Evolutionary conservation across 2,888 invertebrate genomes (phyloP), one percentile per base, ranked within the genome.

Genomic region (Microdon myrmicae): DNA sequence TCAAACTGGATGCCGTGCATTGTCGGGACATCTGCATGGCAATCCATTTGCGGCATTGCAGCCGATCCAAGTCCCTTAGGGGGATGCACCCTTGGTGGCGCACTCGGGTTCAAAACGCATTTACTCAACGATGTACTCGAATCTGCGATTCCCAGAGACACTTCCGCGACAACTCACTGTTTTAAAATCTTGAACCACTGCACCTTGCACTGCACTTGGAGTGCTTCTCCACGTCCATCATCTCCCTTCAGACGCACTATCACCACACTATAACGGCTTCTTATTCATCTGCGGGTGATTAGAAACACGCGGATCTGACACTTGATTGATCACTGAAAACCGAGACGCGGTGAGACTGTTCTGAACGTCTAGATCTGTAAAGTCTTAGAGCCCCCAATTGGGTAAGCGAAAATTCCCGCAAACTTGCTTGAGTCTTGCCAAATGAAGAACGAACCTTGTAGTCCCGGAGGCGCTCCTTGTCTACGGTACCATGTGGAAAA

Each of bases 271-370:
- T 31, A 43, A 26, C 35, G 54, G 37, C 31, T 39, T 34, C 38
- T 41, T 37, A 43, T 41, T 48, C 32, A 48, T 16, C 37, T 23
- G 13, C 54, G 32, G 23, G 26, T 64, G 64, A 47, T 28, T 51
- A 47, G 34, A 53, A 51, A 39, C 64, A 56, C 47, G 39, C 37
- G 47, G 47, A 45, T 28, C 47, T 43, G 64, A 58, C 64, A 64
- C 41, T 64, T 64, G 64, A 64, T 64, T 64, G 64, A 64, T 64
- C 47, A 64, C 64, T 58, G 51, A 58, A 58, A 58, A n/a, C 47
- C 47, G 47, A 56, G 64, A 31, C 64, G 58, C 58, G 58, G 51
- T 51, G 51, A 41, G n/a, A n/a, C n/a, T n/a, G n/a, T n/a, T n/a
- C 41, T 64, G 58, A 45, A 58, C 58, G 45, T 56, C 51, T 37